Conservation (phyloP, 1,140 invertebrate species). For the Platorchestia sp. region DNA sequence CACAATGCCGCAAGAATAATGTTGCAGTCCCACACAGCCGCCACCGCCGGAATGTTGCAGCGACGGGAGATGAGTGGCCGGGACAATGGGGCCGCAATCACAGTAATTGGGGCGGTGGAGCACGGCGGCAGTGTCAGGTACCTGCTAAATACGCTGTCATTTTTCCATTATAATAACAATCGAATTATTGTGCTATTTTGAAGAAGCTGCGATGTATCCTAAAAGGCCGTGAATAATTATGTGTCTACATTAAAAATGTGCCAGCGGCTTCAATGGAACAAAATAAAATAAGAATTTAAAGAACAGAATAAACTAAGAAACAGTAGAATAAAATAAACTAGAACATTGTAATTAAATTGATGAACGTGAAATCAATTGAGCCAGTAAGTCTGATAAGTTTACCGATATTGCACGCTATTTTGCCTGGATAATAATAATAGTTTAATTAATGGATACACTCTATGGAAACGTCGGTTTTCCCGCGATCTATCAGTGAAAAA, state of each 20-base stretch:
- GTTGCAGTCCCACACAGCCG: background rate
- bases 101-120: background rate
- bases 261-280: no score
- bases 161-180: background rate
- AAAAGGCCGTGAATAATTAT: background rate
- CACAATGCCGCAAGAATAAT: background rate
- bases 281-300: no score
- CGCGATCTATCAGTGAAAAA: no score
- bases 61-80: background rate
- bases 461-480: no score
- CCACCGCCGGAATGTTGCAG: background rate
- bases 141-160: background rate
- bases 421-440: no score
- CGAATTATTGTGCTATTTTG: background rate
- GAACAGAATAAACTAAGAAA: no score
- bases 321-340: no score
- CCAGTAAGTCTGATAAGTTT: background rate
- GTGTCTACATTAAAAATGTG: no score
- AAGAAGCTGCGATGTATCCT: background rate
- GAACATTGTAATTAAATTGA: background rate
- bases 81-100: background rate
- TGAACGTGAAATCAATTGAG: background rate
- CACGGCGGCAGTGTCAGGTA: background rate
- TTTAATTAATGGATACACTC: no score
- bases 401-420: no score